Conservation (phyloP, 2,888 invertebrate species). For the Hyles lineata region DNA sequence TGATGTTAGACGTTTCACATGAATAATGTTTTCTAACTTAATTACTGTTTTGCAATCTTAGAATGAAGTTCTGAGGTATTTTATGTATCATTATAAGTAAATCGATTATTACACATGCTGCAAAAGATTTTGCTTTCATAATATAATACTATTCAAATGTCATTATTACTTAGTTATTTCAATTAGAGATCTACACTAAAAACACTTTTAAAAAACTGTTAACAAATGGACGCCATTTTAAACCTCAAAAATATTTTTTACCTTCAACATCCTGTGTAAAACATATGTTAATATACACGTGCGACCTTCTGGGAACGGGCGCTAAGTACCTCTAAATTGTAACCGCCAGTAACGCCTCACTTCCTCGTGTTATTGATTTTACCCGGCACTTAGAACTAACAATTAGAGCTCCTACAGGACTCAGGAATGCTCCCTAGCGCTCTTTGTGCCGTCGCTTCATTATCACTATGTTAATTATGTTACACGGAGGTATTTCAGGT, state of each 20-base stretch:
- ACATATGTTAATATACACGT: not conserved
- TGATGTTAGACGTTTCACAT: too few relatives aligned
- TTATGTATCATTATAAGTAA: too few relatives aligned
- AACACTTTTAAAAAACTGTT: too few relatives aligned
- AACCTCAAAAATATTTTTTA: not conserved
- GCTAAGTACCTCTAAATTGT: constrained; percentile 1
- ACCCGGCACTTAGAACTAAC: constrained; percentile 8
- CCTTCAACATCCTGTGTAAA: not conserved
- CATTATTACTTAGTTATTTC: too few relatives aligned
- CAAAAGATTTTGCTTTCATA: too few relatives aligned
- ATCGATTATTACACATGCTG: too few relatives aligned
- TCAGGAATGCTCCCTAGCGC: not conserved
- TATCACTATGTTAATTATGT: not conserved
- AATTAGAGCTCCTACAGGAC: constrained; percentile 18
- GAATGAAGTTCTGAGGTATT: too few relatives aligned
- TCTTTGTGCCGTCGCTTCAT: not conserved
- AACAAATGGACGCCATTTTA: too few relatives aligned
- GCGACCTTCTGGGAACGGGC: constrained; percentile 2
- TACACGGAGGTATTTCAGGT: not conserved
- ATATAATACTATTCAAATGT: too few relatives aligned
- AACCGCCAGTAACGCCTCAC: not conserved
- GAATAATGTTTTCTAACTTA: too few relatives aligned
- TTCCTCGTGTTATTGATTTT: constrained; percentile 13
- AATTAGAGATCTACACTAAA: too few relatives aligned
- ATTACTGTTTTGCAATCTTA: too few relatives aligned